Conservation (phyloP, 2,888 invertebrate genomes). For the Euproctis similis region DNA sequence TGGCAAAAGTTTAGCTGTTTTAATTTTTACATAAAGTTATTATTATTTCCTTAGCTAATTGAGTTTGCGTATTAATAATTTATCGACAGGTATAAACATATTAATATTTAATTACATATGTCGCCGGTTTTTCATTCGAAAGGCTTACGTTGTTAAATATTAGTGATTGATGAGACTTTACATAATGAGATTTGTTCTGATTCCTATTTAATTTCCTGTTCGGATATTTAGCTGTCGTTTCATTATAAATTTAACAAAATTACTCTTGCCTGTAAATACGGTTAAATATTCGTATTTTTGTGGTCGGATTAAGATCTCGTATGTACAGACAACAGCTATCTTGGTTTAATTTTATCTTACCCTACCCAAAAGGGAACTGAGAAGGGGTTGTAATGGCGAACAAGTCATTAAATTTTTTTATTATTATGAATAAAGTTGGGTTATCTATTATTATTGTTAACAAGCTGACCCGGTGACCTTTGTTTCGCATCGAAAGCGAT, state of each 20-base stretch:
- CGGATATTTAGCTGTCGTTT: conserved; percentile 58
- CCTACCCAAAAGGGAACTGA: neutral
- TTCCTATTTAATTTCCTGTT: conserved; percentile 61
- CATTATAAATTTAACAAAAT: conserved; percentile 33
- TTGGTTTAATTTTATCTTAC: neutral
- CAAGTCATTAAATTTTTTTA: no score
- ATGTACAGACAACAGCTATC: no score
- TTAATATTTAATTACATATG: neutral
- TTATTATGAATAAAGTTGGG: no score
- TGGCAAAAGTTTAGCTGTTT: no score
- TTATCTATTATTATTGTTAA: no score
- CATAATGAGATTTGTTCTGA: conserved; percentile 58
- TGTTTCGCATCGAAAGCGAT: no score
- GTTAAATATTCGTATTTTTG: conserved; percentile 7
- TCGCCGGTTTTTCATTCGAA: conserved; percentile 23
- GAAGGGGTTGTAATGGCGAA: neutral
- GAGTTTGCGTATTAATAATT: no score
- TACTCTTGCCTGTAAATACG: conserved; percentile 10
- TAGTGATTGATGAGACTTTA: conserved; percentile 61
- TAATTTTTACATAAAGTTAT: no score
- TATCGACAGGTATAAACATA: no score
- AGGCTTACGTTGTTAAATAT: conserved; percentile 26
- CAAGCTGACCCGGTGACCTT: no score
- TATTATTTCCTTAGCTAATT: no score
- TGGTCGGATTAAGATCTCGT: conserved; percentile 5